phyloP scores from a whole-genome alignment of 1,140 invertebrate genomes.

The Nephotettix cincticeps region DNA sequence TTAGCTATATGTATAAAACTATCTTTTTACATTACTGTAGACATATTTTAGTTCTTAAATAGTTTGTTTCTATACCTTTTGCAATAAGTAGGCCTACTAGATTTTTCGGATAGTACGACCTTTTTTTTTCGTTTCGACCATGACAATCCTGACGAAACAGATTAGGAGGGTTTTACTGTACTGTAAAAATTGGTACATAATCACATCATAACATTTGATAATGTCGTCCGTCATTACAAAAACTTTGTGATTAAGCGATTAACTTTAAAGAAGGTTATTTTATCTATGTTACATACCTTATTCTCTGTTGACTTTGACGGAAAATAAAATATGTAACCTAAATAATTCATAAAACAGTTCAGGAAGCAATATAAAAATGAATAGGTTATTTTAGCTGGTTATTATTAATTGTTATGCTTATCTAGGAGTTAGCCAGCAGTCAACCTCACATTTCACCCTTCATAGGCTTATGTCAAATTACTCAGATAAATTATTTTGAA shows the following conservation, averaged over 20 bases:
- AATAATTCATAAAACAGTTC: too few relatives aligned
- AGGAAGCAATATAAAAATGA: too few relatives aligned
- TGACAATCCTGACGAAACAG: background rate
- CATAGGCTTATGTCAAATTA: background rate
- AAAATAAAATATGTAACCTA: too few relatives aligned
- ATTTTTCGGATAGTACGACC: background rate
- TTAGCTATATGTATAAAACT: background rate
- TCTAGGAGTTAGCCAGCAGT: background rate
- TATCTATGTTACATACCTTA: too few relatives aligned
- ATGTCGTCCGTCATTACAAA: too few relatives aligned
- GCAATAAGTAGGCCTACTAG: background rate
- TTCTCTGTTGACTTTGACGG: too few relatives aligned
- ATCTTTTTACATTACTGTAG: background rate
- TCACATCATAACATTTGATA: background rate
- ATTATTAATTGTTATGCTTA: too few relatives aligned
- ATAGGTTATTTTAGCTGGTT: too few relatives aligned
- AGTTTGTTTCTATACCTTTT: background rate
- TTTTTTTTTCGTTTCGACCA: background rate
- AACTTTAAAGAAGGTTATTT: too few relatives aligned
- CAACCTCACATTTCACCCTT: background rate
- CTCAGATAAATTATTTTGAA: background rate
- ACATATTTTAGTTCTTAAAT: too few relatives aligned
- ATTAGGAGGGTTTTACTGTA: background rate
- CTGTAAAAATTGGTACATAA: background rate
- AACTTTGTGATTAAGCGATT: too few relatives aligned